Base-by-base conservation (phyloP, 2,797 vertebrate species). In the Sphenopsis melanotis region DNA sequence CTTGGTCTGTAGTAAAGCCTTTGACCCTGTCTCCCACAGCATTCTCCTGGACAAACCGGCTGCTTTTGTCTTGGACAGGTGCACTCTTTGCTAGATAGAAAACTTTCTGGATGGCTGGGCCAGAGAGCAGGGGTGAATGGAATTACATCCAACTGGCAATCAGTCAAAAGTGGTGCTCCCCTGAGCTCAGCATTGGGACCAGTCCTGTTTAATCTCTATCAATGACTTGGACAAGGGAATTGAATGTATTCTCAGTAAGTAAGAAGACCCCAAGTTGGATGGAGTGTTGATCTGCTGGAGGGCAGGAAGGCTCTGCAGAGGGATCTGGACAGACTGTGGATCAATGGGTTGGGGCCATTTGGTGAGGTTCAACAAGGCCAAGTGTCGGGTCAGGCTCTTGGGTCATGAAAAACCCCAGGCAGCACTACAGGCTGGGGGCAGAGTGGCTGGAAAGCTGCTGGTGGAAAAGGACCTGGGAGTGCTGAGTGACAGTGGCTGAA, bases 351-450 rank as follows among this genome's bases (percentile, higher is more conserved):
- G 22, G 39, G 26, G 36, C 27, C 53, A 12, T 2, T 15, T 29
- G 16, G 18, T 63, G 36, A 89, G 36, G 41, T 42, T n/a, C 42
- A 6, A 6, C 5, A 6, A 37, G 23, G 12, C 7, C 17, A 3
- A 12, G 15, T 68, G 18, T 3, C 0, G 0, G 6, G 15, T 75
- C 12, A 41, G 68, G 22, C 11, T 6, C 10, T 7, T 21, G 26
- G 36, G 15, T 55, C 47, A 29, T 36, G 53, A 12, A 5, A 14
- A 55, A 17, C 36, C 26, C 42, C 60, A 50, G 36, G 52, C 52
- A 57, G 26, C 0, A 0, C 30, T 2, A 1, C n/a, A 60, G 69
- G 39, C 30, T 75, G 55, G 41, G 49, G 15, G 4, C 27, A 68
- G 69, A 49, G 63, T 16, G 55, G 9, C 41, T 88, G 47, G 55